These are phyloP conservation scores for Zaprionus capensis DNA, from an alignment of 1,140 invertebrate genomes.

Conservation along the genomic window DNA sequence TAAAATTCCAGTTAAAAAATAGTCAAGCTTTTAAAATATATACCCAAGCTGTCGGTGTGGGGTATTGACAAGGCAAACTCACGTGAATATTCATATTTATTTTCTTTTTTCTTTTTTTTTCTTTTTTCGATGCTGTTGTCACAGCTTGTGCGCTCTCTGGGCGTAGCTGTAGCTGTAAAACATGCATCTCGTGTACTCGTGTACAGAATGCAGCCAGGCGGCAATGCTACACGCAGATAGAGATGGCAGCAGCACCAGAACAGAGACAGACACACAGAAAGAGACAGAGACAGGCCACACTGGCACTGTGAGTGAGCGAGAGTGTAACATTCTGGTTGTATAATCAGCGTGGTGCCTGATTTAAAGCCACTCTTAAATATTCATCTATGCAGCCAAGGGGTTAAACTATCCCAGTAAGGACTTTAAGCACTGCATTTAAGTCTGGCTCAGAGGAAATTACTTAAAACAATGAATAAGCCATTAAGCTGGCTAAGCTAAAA, in stretches of 20 bases:
- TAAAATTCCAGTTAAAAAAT: neutral
- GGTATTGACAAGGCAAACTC: neutral
- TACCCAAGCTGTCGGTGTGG: neutral
- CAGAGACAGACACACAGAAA: neutral
- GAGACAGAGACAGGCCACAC: constrained; percentile 21
- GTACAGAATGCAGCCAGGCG: constrained; percentile 75
- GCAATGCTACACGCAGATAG: constrained; percentile 61
- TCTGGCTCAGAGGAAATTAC: constrained; percentile 17
- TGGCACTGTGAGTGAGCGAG: neutral
- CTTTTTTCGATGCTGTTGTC: constrained; percentile 28
- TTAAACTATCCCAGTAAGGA: constrained; percentile 7
- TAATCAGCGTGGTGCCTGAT: constrained; percentile 29
- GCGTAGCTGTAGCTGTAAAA: constrained; percentile 54
- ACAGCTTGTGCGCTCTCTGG: constrained; percentile 39
- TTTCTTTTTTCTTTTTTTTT: constrained; percentile 24
- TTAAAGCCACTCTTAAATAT: constrained; percentile 35
- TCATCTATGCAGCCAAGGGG: constrained; percentile 1
- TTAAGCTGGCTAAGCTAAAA: constrained; percentile 39
- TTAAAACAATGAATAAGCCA: constrained; percentile 36
- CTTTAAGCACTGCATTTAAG: constrained; percentile 35
- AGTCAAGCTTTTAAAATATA: neutral
- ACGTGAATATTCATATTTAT: neutral
- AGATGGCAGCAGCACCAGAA: constrained; percentile 17
- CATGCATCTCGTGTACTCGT: constrained; percentile 67
- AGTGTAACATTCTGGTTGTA: constrained; percentile 36